Evolutionary conservation across 2,797 vertebrate species (phyloP), one percentile per base, ranked within the genome.

Genomic region (Sparus aurata): DNA sequence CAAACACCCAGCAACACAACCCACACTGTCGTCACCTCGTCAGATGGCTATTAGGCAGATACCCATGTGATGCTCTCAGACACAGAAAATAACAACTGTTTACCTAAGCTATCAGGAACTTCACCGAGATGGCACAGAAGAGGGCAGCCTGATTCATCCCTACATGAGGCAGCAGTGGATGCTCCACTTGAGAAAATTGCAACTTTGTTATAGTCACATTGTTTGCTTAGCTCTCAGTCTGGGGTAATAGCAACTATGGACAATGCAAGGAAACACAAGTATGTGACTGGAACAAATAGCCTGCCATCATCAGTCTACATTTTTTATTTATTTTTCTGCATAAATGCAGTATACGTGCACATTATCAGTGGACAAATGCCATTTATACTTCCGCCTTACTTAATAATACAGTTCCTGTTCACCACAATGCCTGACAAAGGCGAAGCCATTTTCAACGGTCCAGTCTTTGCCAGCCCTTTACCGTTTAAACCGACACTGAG

Each of bases 71-170:
- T 67, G 60, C 79, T 74, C 82, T 73, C 63, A 77, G 61, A 85
- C 58, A 69, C 23, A 52, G 81, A 86, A 83, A 82, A 75, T 70
- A 84, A 77, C 70, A 84, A 77, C 77, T 64, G 79, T 83, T 87
- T 83, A 75, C 62, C 60, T 43, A 23, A 65, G 43, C 66, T 49
- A 69, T 76, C 22, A 18, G 67, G 63, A 83, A 77, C 77, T 67
- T 69, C 61, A 74, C 79, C 30, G 22, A 34, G 12, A 53, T 68
- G 72, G 53, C 50, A 75, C 46, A 50, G 55, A 23, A 43, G 69
- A 77, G 69, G 52, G 23, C 34, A 69, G 41, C 68, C 57, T 45
- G 60, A 83, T 57, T 73, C 43, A 68, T 65, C n/a, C 73, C 30
- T 53, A 75, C 67, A 73, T 16, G 49, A 67, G 63, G 62, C 47